Evolutionary conservation across 2,113 vertebrate species (phyloP).

Genomic region (Archilochus colubris): DNA sequence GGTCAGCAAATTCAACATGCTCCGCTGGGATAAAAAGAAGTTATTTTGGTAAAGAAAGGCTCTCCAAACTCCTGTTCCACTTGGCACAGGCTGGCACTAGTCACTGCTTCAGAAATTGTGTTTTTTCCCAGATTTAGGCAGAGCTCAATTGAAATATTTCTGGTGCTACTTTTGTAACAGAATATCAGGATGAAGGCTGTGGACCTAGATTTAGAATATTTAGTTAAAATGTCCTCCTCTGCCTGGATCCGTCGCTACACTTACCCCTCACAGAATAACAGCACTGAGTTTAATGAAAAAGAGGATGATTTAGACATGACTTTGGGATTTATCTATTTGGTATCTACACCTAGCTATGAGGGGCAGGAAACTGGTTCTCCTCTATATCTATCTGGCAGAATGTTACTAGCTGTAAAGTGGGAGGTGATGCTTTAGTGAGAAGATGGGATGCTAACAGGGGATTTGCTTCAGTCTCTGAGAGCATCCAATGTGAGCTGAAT

Average conservation of each 20-base stretch:
- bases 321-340: neutral
- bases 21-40: neutral
- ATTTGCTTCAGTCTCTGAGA: neutral
- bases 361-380: neutral
- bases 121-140: neutral
- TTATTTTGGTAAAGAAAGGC: neutral
- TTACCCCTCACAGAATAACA: neutral
- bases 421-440: neutral
- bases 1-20: neutral
- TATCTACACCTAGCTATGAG: neutral
- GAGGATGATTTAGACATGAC: neutral
- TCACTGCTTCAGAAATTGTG: neutral
- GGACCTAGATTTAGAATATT: neutral
- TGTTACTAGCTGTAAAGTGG: neutral
- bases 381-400: neutral
- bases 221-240: neutral
- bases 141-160: neutral
- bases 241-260: rapidly evolving
- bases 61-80: neutral
- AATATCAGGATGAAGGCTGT: neutral
- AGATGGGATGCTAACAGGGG: neutral
- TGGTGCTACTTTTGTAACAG: neutral
- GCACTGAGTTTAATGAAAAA: neutral
- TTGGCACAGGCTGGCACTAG: neutral
- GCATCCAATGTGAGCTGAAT: neutral